Percentiles rank a stretch among this genome's conserved stretches.
Conservation (phyloP, 2,797 vertebrate species). For the Chaetophractus vellerosus region DNA sequence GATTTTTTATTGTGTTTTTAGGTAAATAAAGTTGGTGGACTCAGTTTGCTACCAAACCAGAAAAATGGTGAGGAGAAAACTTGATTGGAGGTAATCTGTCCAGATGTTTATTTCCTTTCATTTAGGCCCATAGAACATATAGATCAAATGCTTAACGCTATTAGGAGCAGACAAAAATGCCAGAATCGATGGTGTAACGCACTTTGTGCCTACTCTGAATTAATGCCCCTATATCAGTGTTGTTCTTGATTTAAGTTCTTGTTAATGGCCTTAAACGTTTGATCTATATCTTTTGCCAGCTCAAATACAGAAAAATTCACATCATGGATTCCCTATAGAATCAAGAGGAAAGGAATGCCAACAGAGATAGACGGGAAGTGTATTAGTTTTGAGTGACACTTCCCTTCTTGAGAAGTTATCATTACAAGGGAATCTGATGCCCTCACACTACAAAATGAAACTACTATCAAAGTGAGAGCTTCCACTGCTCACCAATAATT, state of each 20-base stretch:
- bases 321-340: neutral
- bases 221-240: conserved; percentile 78
- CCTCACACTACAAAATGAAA: neutral
- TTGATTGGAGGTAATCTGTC: conserved; percentile 59
- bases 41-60: conserved; percentile 70
- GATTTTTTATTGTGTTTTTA: conserved; percentile 53
- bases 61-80: conserved; percentile 68
- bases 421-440: neutral
- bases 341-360: conserved; percentile 58
- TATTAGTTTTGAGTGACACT: neutral
- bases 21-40: conserved; percentile 43
- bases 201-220: conserved; percentile 76
- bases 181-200: conserved; percentile 83
- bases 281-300: conserved; percentile 83
- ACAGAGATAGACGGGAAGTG: neutral
- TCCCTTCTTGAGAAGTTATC: neutral
- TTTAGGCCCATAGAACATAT: conserved; percentile 78
- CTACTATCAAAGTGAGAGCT: neutral
- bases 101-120: conserved; percentile 77
- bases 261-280: conserved; percentile 85
- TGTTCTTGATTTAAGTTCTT: conserved; percentile 82
- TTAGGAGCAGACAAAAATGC: conserved; percentile 85
- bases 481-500: neutral
- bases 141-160: conserved; percentile 85
- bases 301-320: conserved; percentile 82